A percentile compares a stretch with the other conserved stretches of the same genome.
Evolutionary conservation across 30 jellyfish, hydroid and myxozoan genomes (phyloP).

Genomic region (Aurelia aurita complex sp. Pacific): DNA sequence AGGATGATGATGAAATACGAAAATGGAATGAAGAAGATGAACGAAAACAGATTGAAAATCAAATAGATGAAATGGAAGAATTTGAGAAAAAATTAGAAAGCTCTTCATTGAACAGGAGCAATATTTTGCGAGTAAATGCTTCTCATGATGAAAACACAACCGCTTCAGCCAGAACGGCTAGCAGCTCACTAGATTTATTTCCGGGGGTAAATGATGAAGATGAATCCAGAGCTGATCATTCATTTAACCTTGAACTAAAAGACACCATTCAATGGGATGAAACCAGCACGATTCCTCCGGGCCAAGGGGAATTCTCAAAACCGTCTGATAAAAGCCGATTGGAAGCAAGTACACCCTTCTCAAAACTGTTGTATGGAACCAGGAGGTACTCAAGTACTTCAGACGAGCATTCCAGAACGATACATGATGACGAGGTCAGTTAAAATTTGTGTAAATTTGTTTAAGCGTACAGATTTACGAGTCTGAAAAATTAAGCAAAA

Average conservation of each 20-base stretch:
- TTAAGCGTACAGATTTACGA: neutral
- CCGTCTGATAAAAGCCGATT: constrained; percentile 7
- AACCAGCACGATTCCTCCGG: constrained; percentile 43
- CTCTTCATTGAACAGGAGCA: neutral
- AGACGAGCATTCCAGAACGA: neutral
- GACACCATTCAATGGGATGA: constrained; percentile 54
- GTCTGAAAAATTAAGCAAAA: neutral
- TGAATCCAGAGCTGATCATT: neutral
- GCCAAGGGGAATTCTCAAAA: constrained; percentile 29
- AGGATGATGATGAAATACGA: constrained; percentile 61
- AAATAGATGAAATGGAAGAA: constrained; percentile 29
- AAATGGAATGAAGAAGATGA: constrained; percentile 77
- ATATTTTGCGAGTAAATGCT: too few species aligned
- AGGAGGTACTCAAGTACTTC: constrained; percentile 9
- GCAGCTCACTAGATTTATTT: constrained; percentile 30
- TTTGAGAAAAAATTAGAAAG: constrained; percentile 5
- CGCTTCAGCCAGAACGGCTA: constrained; percentile 21
- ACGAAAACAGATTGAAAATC: constrained; percentile 53
- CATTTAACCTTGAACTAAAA: constrained; percentile 30
- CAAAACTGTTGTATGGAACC: constrained; percentile 56
- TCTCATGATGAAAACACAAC: constrained; percentile 25
- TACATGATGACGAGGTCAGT: constrained; percentile 6
- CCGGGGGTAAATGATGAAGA: constrained; percentile 19
- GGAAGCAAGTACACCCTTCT: constrained; percentile 59
- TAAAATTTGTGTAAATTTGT: neutral